Conservation (phyloP, 2,113 vertebrate genomes). For the Ailuropoda melanoleuca region DNA sequence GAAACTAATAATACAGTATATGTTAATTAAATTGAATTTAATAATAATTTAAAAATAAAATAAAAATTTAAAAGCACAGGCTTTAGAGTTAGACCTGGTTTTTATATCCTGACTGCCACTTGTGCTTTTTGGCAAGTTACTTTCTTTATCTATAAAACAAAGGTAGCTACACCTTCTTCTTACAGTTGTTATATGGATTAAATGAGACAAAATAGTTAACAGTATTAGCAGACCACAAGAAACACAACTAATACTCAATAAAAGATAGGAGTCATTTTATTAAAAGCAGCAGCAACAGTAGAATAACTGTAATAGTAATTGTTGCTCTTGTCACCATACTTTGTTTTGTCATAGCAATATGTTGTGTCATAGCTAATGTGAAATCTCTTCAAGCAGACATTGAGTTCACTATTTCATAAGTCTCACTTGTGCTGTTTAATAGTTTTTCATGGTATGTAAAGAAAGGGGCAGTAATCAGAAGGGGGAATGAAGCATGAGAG, state of each 20-base stretch:
- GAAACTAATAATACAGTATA: no score
- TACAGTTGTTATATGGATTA: neutral
- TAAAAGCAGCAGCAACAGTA: neutral
- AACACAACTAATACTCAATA: neutral
- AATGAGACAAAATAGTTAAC: neutral
- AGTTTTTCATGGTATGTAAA: neutral
- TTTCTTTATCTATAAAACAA: neutral
- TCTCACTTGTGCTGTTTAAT: neutral
- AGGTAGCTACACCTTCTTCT: neutral
- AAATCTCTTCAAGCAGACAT: neutral
- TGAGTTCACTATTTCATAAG: neutral
- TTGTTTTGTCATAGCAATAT: neutral
- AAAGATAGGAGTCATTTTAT: neutral
- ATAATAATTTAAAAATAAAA: no score
- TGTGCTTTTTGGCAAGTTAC: neutral
- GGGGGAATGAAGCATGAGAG: no score
- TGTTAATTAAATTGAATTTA: no score
- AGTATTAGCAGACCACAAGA: neutral
- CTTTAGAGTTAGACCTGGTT: neutral
- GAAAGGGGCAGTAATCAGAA: no score
- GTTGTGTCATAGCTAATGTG: neutral
- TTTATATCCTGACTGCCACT: neutral
- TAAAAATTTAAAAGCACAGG: neutral
- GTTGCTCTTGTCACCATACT: neutral
- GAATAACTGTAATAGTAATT: neutral